phyloP scores from a whole-genome alignment of 2,888 invertebrate genomes.

The Crematogaster levior region DNA sequence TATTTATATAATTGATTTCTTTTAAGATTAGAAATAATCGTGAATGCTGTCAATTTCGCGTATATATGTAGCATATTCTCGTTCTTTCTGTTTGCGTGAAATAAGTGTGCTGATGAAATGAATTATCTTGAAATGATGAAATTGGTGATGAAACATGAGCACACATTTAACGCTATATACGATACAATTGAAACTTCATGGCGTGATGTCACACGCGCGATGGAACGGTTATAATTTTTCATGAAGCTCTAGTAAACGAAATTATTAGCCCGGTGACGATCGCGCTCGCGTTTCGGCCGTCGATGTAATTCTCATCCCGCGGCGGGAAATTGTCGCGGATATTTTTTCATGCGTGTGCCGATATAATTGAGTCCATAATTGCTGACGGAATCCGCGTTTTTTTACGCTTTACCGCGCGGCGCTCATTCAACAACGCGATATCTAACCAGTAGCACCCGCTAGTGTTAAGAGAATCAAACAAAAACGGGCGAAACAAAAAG shows the following conservation, averaged over 20 bases:
- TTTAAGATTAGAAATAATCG: neutral
- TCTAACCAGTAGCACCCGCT: constrained; percentile 12
- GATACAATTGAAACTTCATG: constrained; percentile 44
- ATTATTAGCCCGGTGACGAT: constrained; percentile 47
- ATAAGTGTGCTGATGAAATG: neutral
- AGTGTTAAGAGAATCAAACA: constrained; percentile 32
- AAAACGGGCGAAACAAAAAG: constrained; percentile 12
- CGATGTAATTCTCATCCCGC: constrained; percentile 46
- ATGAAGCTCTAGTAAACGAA: constrained; percentile 47
- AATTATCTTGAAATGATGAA: constrained; percentile 21
- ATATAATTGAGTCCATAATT: constrained; percentile 54
- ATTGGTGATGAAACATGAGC: constrained; percentile 32
- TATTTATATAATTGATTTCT: neutral
- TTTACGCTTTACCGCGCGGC: constrained; percentile 31
- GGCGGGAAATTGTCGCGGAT: constrained; percentile 44
- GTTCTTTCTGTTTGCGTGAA: neutral
- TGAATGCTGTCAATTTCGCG: neutral
- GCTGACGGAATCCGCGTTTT: constrained; percentile 44
- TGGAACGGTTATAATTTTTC: constrained; percentile 50
- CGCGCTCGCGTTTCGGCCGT: constrained; percentile 28
- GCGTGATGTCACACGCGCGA: constrained; percentile 27
- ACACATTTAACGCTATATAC: constrained; percentile 34
- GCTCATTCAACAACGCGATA: constrained; percentile 14
- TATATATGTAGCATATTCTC: neutral
- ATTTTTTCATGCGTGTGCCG: constrained; percentile 51